Evolutionary conservation across 2,888 invertebrate species (phyloP), one percentile per base, ranked within the genome.

Genomic region (Drosophila fungiperda): DNA sequence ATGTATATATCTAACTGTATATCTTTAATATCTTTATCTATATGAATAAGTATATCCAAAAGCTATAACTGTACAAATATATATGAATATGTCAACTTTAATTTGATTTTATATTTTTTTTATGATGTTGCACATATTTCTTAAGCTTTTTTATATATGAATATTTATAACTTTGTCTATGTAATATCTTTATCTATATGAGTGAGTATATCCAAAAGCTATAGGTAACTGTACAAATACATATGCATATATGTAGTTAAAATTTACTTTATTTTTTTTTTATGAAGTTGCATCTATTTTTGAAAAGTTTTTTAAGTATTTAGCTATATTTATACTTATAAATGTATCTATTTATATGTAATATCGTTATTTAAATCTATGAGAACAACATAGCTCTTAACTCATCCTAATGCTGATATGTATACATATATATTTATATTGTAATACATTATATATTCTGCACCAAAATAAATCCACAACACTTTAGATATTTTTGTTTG

Each of bases 11-110:
- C 29, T 29, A 29, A 29, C 0, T 29, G 6, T 29, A 29, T 6
- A 29, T 29, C 5, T 29, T 0, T 29, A 29, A 29, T 29, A 29
- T 5, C 0, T 29, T 29, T 1, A 29, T 29, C 29, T 6, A 29
- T 29, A 5, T 29, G 98, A 94, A 99, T 99, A 94, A 95, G 97
- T 95, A 80, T 67, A 54, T 66, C 53, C 49, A 59, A 57, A 50
- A 52, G n/a, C n/a, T 48, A 53, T 40, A 52, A n/a, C 2, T 32
- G 8, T 3, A 3, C 15, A 36, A 1, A 4, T 15, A 20, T 8
- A 33, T 4, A 33, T 15, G 15, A 15, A 36, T 36, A 15, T 15
- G 12, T 6, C 3, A 0, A 36, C 36, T 36, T 15, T 6, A 20
- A 45, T 15, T 20, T 15, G 20, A 15, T 7, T 7, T 7, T 3